Evolutionary conservation across 2,113 vertebrate genomes (phyloP).

Genomic region (Picathartes gymnocephalus): DNA sequence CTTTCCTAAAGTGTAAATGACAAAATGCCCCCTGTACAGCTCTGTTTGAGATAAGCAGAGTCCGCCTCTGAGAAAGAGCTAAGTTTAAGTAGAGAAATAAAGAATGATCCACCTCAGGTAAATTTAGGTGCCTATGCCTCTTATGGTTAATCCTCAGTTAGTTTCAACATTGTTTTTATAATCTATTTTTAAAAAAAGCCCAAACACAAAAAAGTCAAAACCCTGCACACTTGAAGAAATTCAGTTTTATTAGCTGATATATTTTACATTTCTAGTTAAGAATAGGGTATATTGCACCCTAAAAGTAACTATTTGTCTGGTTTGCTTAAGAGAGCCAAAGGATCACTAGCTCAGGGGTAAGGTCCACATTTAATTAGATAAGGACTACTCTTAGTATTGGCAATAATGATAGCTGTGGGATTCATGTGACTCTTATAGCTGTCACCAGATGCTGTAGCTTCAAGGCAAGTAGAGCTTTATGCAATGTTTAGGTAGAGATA

Average conservation of each 20-base stretch:
- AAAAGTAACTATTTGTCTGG: neutral
- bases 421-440: neutral
- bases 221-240: rapidly evolving
- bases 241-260: neutral
- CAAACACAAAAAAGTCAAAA: neutral
- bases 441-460: neutral
- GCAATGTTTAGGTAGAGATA: neutral
- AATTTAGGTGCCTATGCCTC: neutral
- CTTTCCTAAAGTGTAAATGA: neutral
- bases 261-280: neutral
- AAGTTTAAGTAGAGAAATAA: neutral
- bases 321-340: neutral
- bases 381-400: neutral
- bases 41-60: neutral
- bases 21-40: rapidly evolving
- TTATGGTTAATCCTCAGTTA: neutral
- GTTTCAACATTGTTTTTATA: neutral
- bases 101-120: neutral
- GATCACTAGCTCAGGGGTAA: neutral
- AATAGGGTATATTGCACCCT: neutral
- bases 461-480: neutral
- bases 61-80: neutral
- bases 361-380: neutral
- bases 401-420: neutral
- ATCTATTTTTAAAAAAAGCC: neutral